A percentile compares a stretch with the other conserved stretches of the same genome.
Evolutionary conservation across 2,888 invertebrate species (phyloP).

Genomic region (Lingula anatina): DNA sequence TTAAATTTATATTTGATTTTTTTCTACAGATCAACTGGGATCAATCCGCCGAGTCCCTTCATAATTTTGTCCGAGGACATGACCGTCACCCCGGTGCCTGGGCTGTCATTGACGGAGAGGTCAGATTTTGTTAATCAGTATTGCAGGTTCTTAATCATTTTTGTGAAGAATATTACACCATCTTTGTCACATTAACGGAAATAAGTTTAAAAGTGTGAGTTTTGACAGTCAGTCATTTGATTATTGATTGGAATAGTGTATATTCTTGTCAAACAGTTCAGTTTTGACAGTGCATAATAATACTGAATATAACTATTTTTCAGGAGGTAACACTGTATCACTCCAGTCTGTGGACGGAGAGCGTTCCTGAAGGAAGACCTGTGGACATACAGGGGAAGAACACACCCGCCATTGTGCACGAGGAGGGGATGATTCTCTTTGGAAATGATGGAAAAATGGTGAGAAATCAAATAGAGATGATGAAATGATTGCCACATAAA

Average conservation of each 20-base stretch:
- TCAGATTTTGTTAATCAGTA: slow-evolving; percentile 11
- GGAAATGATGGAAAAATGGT: slow-evolving; percentile 77
- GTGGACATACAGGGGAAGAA: slow-evolving; percentile 62
- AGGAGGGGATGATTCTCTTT: slow-evolving; percentile 72
- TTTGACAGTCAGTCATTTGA: too few relatives aligned
- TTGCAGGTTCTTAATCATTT: not conserved
- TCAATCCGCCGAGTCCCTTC: slow-evolving; percentile 65
- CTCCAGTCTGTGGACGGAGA: slow-evolving; percentile 66
- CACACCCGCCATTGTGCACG: slow-evolving; percentile 67
- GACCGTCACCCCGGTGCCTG: slow-evolving; percentile 94
- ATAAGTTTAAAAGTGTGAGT: too few relatives aligned
- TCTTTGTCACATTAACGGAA: not conserved
- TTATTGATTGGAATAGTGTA: too few relatives aligned
- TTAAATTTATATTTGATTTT: too few relatives aligned
- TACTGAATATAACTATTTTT: too few relatives aligned
- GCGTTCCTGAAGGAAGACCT: slow-evolving; percentile 56
- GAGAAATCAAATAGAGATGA: slow-evolving; percentile 31
- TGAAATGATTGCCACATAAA: too few relatives aligned
- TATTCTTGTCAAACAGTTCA: too few relatives aligned
- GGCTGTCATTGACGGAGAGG: slow-evolving; percentile 60
- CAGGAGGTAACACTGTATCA: slow-evolving; percentile 73
- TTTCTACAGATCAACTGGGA: slow-evolving; percentile 43
- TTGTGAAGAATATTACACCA: not conserved
- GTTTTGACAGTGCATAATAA: too few relatives aligned
- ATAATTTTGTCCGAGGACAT: slow-evolving; percentile 88